These are phyloP conservation scores for Onychorhynchus coronatus DNA, from an alignment of 2,113 vertebrate species.

Conservation along the genomic window DNA sequence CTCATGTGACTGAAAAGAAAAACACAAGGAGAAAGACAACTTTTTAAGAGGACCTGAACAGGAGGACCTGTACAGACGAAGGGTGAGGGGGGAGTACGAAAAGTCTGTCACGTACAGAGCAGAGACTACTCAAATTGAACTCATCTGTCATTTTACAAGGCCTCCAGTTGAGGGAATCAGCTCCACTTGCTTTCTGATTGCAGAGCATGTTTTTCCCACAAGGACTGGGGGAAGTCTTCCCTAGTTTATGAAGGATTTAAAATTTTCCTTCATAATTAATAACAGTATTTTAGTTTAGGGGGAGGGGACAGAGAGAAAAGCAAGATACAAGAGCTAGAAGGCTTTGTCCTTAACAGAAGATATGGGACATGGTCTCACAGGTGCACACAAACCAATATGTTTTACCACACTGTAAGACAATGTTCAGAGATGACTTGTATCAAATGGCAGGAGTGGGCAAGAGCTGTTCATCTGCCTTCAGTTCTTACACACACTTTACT, in stretches of 20 bases:
- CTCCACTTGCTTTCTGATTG: background rate
- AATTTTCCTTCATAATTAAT: background rate
- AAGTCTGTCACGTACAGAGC: background rate
- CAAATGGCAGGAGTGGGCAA: background rate
- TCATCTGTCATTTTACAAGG: background rate
- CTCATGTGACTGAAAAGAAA: background rate
- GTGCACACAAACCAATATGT: rapidly evolving
- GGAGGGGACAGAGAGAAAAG: background rate
- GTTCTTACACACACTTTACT: background rate
- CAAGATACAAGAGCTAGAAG: background rate
- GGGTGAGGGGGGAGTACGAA: background rate
- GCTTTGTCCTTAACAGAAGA: background rate
- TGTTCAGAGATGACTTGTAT: background rate
- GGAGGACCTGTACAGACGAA: background rate
- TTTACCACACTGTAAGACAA: background rate
- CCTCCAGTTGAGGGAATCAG: background rate
- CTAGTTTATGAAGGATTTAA: background rate
- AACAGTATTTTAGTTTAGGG: background rate
- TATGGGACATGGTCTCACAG: rapidly evolving
- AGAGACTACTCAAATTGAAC: background rate
- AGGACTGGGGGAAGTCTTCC: background rate
- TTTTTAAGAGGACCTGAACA: background rate
- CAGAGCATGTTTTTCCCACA: background rate
- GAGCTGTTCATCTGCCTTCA: background rate
- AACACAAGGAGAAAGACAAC: background rate